phyloP scores from a whole-genome alignment of 2,113 vertebrate species.

The Syngnathus scovelli region DNA sequence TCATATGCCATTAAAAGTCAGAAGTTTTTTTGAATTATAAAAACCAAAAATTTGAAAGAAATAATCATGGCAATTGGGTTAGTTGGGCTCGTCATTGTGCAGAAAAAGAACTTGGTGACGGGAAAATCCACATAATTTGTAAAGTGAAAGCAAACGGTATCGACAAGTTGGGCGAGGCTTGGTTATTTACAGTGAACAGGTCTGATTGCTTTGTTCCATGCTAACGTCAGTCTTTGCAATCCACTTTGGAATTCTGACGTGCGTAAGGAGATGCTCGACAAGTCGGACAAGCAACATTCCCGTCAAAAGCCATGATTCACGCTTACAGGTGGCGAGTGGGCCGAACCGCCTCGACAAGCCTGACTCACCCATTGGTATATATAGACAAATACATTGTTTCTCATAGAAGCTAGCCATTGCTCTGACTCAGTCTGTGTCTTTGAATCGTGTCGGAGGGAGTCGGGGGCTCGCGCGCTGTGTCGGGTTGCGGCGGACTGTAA shows the following conservation, averaged over 20 bases:
- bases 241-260: background rate
- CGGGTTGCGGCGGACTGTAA: constrained; percentile 1
- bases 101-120: background rate
- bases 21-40: background rate
- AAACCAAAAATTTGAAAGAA: background rate
- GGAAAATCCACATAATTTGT: background rate
- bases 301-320: constrained; percentile 4
- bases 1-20: background rate
- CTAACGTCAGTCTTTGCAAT: background rate
- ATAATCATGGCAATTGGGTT: no score
- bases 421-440: background rate
- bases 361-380: background rate
- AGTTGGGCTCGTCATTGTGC: no score
- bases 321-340: background rate
- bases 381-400: constrained; percentile 1
- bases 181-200: background rate
- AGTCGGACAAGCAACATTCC: constrained; percentile 1
- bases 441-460: background rate
- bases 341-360: background rate
- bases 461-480: background rate
- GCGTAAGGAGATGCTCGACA: background rate
- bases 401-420: background rate
- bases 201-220: background rate
- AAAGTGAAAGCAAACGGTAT: constrained; percentile 10
- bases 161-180: background rate